A percentile compares a stretch with the other conserved stretches of the same genome.
phyloP scores from a whole-genome alignment of 2,888 invertebrate species.

The Dyspetes luteomarginatus region DNA sequence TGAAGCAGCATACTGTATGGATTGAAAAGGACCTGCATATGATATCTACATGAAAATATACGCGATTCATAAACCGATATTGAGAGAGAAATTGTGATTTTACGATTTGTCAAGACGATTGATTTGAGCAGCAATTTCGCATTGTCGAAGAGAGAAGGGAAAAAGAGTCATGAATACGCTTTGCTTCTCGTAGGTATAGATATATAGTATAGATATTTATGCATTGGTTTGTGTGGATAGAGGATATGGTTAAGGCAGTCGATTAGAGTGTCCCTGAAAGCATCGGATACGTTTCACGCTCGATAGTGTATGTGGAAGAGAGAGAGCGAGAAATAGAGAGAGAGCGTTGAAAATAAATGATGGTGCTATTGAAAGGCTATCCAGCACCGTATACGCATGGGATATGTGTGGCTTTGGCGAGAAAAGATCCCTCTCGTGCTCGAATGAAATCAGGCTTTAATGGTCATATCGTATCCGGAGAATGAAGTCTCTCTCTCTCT shows the following conservation, averaged over 20 bases:
- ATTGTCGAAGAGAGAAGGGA: not conserved
- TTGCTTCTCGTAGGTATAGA: not conserved
- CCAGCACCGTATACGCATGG: constrained; percentile 53
- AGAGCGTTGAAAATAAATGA: constrained; percentile 76
- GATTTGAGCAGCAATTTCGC: not conserved
- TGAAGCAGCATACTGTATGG: too few relatives aligned
- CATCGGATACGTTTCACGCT: not conserved
- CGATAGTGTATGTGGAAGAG: too few relatives aligned
- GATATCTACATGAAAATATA: too few relatives aligned
- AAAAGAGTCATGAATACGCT: constrained; percentile 42
- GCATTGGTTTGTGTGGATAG: not conserved
- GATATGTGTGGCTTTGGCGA: constrained; percentile 66
- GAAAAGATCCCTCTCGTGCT: constrained; percentile 66
- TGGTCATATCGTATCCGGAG: constrained; percentile 74
- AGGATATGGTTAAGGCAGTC: constrained; percentile 16
- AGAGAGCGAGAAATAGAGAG: too few relatives aligned
- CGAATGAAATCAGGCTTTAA: constrained; percentile 75
- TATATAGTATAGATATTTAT: not conserved
- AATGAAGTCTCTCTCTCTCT: constrained; percentile 66
- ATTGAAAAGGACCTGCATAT: too few relatives aligned
- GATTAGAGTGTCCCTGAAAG: constrained; percentile 40
- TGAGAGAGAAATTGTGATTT: not conserved
- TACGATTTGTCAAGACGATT: not conserved
- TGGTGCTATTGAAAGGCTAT: constrained; percentile 76
- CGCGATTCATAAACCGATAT: not conserved